Percentiles rank a stretch among this genome's conserved stretches.
These are phyloP conservation scores for Chaenogobius annularis DNA, from an alignment of 2,113 vertebrate species.

Conservation along the genomic window DNA sequence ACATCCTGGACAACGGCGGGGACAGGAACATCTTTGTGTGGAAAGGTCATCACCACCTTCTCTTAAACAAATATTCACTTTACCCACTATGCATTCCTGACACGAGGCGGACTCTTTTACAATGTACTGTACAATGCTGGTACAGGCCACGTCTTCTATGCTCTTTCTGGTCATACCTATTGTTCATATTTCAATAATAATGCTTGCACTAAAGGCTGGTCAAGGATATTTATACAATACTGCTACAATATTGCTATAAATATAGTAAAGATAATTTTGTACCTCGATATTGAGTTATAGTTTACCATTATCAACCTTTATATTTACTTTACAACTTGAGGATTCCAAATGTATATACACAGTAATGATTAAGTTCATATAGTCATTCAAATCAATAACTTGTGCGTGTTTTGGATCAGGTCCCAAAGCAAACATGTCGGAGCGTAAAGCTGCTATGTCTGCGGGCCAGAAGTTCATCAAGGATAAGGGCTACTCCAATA, in stretches of 20 bases:
- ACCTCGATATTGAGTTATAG: too few relatives aligned
- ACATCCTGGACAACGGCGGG: conserved; percentile 79
- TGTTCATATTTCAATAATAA: not conserved
- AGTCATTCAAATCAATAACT: not conserved
- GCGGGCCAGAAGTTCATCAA: conserved; percentile 74
- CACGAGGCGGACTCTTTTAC: not conserved
- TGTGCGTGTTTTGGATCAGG: conserved; percentile 50
- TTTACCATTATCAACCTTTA: too few relatives aligned
- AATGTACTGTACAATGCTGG: too few relatives aligned
- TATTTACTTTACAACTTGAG: not conserved
- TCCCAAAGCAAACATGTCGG: conserved; percentile 66
- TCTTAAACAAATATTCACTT: not conserved
- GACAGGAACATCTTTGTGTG: conserved; percentile 79
- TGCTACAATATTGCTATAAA: not conserved
- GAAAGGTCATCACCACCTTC: conserved; percentile 72
- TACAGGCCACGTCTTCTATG: not conserved
- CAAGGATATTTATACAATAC: too few relatives aligned
- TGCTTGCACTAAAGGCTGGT: not conserved
- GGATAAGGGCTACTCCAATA: conserved; percentile 73
- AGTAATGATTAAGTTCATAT: not conserved
- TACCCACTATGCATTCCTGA: not conserved
- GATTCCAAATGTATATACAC: not conserved
- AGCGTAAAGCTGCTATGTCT: conserved; percentile 77
- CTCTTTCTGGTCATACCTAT: too few relatives aligned
- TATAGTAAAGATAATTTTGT: not conserved